Evolutionary conservation across 2,888 invertebrate genomes (phyloP).

Genomic region (Stegana nigrithorax): DNA sequence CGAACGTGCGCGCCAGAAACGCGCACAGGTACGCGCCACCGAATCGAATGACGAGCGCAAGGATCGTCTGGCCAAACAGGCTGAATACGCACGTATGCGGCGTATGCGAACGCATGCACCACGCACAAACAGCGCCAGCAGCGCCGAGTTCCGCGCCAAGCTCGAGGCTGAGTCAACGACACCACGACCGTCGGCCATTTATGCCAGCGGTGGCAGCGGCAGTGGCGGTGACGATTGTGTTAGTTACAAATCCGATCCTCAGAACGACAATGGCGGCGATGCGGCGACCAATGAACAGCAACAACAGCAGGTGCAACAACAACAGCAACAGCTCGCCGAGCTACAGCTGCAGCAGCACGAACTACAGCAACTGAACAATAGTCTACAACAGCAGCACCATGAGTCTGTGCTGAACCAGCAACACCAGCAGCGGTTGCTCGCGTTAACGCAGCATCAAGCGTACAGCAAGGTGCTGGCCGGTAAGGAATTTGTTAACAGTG

Average conservation of each 20-base stretch:
- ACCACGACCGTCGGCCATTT: conserved; percentile 63
- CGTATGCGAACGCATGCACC: conserved; percentile 66
- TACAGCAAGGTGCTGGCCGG: conserved; percentile 42
- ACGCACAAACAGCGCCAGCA: conserved; percentile 54
- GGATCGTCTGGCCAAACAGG: conserved; percentile 64
- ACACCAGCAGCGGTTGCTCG: conserved; percentile 52
- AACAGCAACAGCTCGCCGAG: conserved; percentile 31
- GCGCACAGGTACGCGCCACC: conserved; percentile 64
- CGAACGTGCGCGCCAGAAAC: conserved; percentile 65
- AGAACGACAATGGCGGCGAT: conserved; percentile 37
- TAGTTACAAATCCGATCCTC: conserved; percentile 15
- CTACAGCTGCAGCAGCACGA: conserved; percentile 50
- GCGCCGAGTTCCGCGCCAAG: conserved; percentile 50
- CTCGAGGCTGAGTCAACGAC: conserved; percentile 51
- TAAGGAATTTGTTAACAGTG: conserved; percentile 19
- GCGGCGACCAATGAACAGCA: conserved; percentile 32
- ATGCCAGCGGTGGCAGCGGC: conserved; percentile 51
- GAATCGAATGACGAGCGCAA: conserved; percentile 65
- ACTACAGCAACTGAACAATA: conserved; percentile 43
- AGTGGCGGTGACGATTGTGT: conserved; percentile 36
- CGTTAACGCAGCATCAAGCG: conserved; percentile 48
- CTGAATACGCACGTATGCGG: conserved; percentile 66
- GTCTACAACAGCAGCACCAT: conserved; percentile 50
- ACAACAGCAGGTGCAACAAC: conserved; percentile 35
- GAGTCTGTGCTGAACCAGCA: conserved; percentile 49